Evolutionary conservation across 2,888 invertebrate species (phyloP).

Genomic region (Seira ritae): DNA sequence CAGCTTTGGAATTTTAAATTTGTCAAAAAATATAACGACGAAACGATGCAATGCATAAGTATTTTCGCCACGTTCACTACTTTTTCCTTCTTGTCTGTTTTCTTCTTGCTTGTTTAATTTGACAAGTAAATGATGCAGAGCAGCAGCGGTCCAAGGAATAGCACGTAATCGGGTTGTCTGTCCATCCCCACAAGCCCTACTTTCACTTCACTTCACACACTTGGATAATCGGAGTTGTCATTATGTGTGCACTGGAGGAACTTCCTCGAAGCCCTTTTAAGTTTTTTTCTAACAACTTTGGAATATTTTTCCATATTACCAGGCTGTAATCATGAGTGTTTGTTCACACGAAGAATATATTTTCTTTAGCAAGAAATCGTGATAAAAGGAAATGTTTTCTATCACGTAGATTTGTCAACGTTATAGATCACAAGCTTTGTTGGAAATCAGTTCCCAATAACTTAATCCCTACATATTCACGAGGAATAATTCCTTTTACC

Average conservation of each 20-base stretch:
- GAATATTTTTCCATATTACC: not conserved
- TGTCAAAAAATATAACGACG: not conserved
- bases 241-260: not conserved
- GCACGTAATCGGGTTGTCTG: not conserved
- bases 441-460: no score
- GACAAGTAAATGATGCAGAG: not conserved
- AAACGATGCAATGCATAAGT: no score
- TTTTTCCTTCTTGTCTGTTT: not conserved
- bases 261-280: not conserved
- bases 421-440: no score
- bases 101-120: not conserved
- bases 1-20: constrained; percentile 4
- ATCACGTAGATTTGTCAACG: no score
- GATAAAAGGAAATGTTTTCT: no score
- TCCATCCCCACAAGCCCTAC: not conserved
- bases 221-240: not conserved
- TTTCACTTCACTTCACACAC: constrained; percentile 13
- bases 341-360: not conserved
- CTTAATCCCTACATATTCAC: no score
- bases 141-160: not conserved
- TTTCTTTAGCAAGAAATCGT: not conserved
- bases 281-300: not conserved
- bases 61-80: no score
- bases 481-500: no score
- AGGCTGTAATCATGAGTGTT: not conserved